Evolutionary conservation across 2,888 invertebrate species (phyloP).

Genomic region (Orchestes rusci): DNA sequence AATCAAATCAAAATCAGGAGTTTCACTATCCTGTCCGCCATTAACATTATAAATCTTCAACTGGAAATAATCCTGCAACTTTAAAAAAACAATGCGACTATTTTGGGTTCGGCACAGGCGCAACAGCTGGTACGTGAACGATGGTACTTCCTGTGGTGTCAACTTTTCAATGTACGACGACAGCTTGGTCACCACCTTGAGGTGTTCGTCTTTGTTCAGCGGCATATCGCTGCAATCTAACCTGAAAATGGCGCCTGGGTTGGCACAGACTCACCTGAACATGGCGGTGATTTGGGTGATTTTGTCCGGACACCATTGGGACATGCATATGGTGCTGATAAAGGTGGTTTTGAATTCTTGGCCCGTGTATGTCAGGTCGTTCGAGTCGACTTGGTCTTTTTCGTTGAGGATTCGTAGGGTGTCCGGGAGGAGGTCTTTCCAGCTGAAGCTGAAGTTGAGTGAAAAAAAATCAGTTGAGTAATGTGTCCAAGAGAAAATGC

Average conservation of each 20-base stretch:
- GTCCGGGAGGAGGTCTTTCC: constrained; percentile 62
- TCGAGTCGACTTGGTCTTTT: constrained; percentile 49
- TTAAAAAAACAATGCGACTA: constrained; percentile 36
- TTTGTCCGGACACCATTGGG: constrained; percentile 52
- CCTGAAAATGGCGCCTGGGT: not conserved
- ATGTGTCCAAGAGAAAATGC: too few species aligned
- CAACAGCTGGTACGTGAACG: constrained; percentile 60
- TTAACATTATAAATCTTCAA: constrained; percentile 34
- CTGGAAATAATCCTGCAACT: constrained; percentile 40
- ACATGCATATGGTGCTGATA: constrained; percentile 53
- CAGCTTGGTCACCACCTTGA: constrained; percentile 55
- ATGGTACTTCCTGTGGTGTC: constrained; percentile 56
- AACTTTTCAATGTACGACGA: constrained; percentile 53
- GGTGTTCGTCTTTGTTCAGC: constrained; percentile 52
- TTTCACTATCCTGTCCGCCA: constrained; percentile 24
- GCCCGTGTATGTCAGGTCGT: constrained; percentile 52
- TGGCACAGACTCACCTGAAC: constrained; percentile 51
- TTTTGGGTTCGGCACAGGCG: constrained; percentile 48
- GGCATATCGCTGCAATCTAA: constrained; percentile 49
- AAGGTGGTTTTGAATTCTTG: constrained; percentile 55
- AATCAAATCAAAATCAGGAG: constrained; percentile 35
- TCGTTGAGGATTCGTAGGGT: constrained; percentile 50
- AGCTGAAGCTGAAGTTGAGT: constrained; percentile 48
- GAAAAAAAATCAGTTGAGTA: too few species aligned
- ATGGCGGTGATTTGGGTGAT: constrained; percentile 58